These are phyloP conservation scores for Stenchaetothrips biformis DNA, from an alignment of 2,888 invertebrate species.

Conservation along the genomic window DNA sequence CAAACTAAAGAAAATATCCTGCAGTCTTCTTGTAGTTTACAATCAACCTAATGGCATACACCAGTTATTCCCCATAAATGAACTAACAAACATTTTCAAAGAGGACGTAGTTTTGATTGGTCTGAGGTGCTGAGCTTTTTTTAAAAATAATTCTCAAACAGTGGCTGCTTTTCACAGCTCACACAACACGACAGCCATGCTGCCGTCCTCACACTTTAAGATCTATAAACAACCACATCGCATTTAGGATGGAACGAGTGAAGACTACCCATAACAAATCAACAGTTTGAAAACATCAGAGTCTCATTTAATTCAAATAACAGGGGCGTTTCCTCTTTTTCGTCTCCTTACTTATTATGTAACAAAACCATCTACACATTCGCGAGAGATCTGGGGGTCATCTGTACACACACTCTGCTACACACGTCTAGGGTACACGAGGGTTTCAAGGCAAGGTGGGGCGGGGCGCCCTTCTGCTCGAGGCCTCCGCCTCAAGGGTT, in stretches of 20 bases:
- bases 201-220: neutral
- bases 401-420: neutral
- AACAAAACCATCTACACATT: slow-evolving; percentile 16
- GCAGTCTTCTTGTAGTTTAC: slow-evolving; percentile 23
- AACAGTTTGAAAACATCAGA: slow-evolving; percentile 10
- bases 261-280: slow-evolving; percentile 19
- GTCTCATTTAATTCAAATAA: slow-evolving; percentile 20
- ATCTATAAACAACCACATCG: neutral
- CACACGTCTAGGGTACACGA: neutral
- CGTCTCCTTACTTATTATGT: slow-evolving; percentile 11
- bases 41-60: slow-evolving; percentile 16
- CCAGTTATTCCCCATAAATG: neutral
- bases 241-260: neutral
- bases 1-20: slow-evolving; percentile 25
- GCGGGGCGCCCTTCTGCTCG: neutral
- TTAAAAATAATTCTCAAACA: slow-evolving; percentile 7
- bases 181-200: neutral
- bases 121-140: slow-evolving; percentile 9
- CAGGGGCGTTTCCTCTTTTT: slow-evolving; percentile 16
- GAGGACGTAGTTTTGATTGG: slow-evolving; percentile 12
- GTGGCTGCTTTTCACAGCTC: neutral
- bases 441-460: neutral
- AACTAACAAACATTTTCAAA: slow-evolving; percentile 15
- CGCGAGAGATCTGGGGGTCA: neutral
- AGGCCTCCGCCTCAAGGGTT: slow-evolving; percentile 30